Evolutionary conservation across 2,888 invertebrate genomes (phyloP), one percentile per base, ranked within the genome.

Genomic region (Pammene aurita): DNA sequence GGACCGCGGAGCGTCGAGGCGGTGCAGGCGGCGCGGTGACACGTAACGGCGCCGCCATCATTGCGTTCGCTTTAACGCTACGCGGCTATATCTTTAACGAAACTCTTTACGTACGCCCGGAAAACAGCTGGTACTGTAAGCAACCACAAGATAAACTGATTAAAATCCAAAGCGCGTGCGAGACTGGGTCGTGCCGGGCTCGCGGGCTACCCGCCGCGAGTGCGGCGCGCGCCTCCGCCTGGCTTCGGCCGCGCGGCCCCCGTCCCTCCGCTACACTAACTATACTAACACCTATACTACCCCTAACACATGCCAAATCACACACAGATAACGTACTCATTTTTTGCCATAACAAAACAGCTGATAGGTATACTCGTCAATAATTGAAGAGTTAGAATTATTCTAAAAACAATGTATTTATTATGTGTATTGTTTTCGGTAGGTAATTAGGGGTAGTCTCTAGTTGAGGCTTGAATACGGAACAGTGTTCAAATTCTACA

Each of bases 91-190:
- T 86, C 76, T 81, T 79, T 83, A 83, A 84, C 80, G 76, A 82
- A 84, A 84, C 81, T 81, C 78, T 88, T 93, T 94, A 94, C 83
- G 93, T 92, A 92, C 94, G 93, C 90, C 94, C 94, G 90, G 94
- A 93, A 93, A 94, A 94, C 92, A 94, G 94, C 93, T 94, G 94
- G 88, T 93, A 93, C 94, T 94, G 94, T 85, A 94, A 94, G 91
- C 90, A 90, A 93, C 85, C 87, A 90, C 83, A 87, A 88, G 76
- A 85, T 85, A 84, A 79, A 77, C 80, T 84, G 78, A 85, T 87
- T 88, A 88, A 85, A 81, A 26, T 11, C 72, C 67, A 74, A 81
- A 80, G 79, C 81, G 78, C 80, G 81, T 80, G 80, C 76, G 77
- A 80, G 77, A 77, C 76, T 74, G 72, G 73, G 72, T 41, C 44